Evolutionary conservation across 1,140 invertebrate genomes (phyloP).

Genomic region (Drosophila parabipectinata): DNA sequence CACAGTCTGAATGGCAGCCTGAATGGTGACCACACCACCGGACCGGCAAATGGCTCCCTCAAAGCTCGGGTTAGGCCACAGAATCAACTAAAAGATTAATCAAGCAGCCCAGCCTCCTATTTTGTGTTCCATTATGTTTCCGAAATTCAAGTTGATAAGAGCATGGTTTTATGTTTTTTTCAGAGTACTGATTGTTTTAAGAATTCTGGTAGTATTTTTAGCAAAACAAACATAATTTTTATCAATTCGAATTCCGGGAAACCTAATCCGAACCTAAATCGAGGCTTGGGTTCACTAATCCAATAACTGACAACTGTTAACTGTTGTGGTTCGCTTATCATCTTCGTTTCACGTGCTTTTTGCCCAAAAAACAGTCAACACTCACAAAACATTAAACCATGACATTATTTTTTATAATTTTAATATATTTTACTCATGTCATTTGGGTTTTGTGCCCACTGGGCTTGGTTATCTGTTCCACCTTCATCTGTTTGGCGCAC

Average conservation of each 20-base stretch:
- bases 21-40: slow-evolving; percentile 36
- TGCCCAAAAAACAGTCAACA: slow-evolving; percentile 31
- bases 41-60: slow-evolving; percentile 40
- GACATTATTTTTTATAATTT: slow-evolving; percentile 30
- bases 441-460: slow-evolving; percentile 24
- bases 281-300: slow-evolving; percentile 12
- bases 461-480: slow-evolving; percentile 21
- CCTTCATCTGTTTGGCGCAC: slow-evolving; percentile 15
- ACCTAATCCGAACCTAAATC: slow-evolving; percentile 1
- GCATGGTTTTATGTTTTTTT: too few relatives aligned
- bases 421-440: slow-evolving; percentile 31
- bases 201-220: too few relatives aligned
- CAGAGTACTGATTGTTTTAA: too few relatives aligned
- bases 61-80: slow-evolving; percentile 70
- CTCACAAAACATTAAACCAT: slow-evolving; percentile 1
- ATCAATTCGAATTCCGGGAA: slow-evolving; percentile 20
- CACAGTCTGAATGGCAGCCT: slow-evolving; percentile 59
- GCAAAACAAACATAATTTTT: neutral
- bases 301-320: slow-evolving; percentile 25
- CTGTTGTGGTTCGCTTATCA: slow-evolving; percentile 53
- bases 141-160: neutral
- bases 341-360: slow-evolving; percentile 67
- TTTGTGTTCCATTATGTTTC: neutral
- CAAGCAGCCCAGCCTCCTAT: neutral
- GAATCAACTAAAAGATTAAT: neutral